Evolutionary conservation across 2,113 vertebrate genomes (phyloP).

Genomic region (Charina bottae): DNA sequence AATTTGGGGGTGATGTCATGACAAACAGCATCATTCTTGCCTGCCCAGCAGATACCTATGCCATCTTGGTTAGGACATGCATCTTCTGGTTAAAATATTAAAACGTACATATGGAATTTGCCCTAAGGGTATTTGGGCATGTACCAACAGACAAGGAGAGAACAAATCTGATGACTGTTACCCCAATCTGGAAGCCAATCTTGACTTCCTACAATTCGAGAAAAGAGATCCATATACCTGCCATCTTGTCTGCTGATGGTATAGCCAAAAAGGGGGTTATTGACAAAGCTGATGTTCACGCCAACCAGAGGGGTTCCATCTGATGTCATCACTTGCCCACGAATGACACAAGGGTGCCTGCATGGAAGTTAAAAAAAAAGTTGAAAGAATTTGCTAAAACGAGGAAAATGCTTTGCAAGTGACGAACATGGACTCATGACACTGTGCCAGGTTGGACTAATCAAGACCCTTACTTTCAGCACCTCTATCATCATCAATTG

Average conservation of each 20-base stretch:
- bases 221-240: conserved; percentile 78
- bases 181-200: no score
- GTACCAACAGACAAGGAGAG: no score
- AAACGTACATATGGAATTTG: not conserved
- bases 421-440: not conserved
- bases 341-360: conserved; percentile 95
- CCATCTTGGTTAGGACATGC: not conserved
- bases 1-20: no score
- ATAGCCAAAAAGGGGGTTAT: conserved; percentile 89
- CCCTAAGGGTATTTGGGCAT: not conserved
- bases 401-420: not conserved
- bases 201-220: not conserved
- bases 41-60: no score
- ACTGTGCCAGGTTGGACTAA: not conserved
- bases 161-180: not conserved
- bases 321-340: conserved; percentile 95
- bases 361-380: not conserved
- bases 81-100: not conserved
- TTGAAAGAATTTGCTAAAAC: not conserved
- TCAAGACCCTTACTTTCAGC: not conserved
- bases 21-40: no score
- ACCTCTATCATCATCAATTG: not conserved
- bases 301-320: conserved; percentile 97
- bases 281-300: conserved; percentile 97
- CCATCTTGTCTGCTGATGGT: conserved; percentile 96